Evolutionary conservation across 1,140 invertebrate species (phyloP).

Genomic region (Pseudomyrmex flavicornis): DNA sequence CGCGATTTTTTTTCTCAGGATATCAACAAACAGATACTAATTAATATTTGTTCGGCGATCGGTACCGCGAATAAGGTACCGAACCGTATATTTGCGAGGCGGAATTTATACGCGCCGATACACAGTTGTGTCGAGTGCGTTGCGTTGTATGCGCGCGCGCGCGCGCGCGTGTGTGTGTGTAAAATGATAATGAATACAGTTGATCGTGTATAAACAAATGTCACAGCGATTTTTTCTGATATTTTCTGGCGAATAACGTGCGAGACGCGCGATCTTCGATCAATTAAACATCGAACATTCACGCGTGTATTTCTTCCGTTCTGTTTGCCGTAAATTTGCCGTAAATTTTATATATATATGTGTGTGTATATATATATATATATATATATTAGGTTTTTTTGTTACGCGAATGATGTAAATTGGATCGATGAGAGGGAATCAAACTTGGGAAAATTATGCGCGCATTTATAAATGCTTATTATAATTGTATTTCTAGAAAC

Average conservation of each 20-base stretch:
- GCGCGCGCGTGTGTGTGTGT: too few species aligned
- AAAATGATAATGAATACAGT: neutral
- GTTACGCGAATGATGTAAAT: too few species aligned
- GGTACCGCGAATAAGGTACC: neutral
- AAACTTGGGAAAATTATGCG: too few species aligned
- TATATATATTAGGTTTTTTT: too few species aligned
- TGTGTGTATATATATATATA: too few species aligned
- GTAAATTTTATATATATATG: neutral
- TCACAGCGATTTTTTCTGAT: neutral
- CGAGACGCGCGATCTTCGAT: neutral
- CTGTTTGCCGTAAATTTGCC: neutral
- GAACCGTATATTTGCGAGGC: conserved; percentile 18
- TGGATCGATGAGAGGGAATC: too few species aligned
- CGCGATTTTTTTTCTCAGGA: neutral
- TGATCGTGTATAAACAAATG: neutral
- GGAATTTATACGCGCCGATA: neutral
- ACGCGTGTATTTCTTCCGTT: neutral
- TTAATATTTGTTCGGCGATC: conserved; percentile 38
- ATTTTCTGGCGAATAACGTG: neutral
- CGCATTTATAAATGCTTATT: conserved; percentile 4
- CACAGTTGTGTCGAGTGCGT: too few species aligned
- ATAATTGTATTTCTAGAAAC: too few species aligned
- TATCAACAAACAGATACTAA: conserved; percentile 14
- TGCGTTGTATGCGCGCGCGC: neutral
- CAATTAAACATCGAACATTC: neutral